phyloP scores from a whole-genome alignment of 2,113 vertebrate genomes.

The Xenopus borealis region DNA sequence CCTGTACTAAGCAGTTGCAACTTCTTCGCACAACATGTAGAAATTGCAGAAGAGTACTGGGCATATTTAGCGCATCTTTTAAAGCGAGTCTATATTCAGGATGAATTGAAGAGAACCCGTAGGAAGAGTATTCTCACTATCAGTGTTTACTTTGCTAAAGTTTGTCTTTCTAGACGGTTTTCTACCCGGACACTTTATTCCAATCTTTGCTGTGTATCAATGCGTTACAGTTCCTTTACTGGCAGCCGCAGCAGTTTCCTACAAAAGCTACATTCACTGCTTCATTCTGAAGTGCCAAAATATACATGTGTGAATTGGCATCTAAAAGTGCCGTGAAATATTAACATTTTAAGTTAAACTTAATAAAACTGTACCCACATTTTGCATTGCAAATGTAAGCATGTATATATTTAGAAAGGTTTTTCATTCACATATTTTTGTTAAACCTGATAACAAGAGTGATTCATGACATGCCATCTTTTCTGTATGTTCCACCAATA shows the following conservation, averaged over 20 bases:
- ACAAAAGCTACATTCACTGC: slow-evolving; percentile 64
- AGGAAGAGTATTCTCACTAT: not conserved
- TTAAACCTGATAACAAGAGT: too few species aligned
- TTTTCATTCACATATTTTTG: too few species aligned
- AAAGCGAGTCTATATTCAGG: too few species aligned
- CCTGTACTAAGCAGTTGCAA: too few species aligned
- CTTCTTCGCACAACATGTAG: too few species aligned
- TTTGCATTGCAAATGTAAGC: slow-evolving; percentile 1
- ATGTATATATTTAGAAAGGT: not conserved
- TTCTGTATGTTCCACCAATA: too few species aligned
- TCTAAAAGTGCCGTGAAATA: slow-evolving; percentile 56
- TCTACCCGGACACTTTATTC: slow-evolving; percentile 54
- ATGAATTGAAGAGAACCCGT: too few species aligned
- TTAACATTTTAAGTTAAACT: not conserved
- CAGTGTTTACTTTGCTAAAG: not conserved
- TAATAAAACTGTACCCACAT: not conserved
- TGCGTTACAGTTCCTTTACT: slow-evolving; percentile 57
- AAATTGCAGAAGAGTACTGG: too few species aligned
- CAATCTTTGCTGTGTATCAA: slow-evolving; percentile 56
- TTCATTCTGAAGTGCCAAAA: slow-evolving; percentile 59
- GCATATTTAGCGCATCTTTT: too few species aligned
- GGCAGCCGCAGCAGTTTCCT: slow-evolving; percentile 52
- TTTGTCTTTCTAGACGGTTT: slow-evolving; percentile 44
- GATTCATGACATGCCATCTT: too few species aligned
- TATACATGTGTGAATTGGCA: slow-evolving; percentile 59